phyloP scores from a whole-genome alignment of 2,888 invertebrate genomes.

The Lordiphosa andalusiaca region DNA sequence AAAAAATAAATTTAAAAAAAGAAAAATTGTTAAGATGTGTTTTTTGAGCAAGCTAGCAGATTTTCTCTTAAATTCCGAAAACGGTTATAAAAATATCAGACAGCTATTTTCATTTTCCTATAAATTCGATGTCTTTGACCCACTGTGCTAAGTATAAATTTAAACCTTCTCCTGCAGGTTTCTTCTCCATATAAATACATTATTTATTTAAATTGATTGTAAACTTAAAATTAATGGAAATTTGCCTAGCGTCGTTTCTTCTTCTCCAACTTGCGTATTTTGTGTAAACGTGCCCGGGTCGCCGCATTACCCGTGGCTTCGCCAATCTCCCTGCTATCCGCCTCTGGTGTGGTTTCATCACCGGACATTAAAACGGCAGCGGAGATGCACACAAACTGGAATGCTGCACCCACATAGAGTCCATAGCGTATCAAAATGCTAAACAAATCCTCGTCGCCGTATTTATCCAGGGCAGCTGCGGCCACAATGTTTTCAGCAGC shows the following conservation, averaged over 20 bases:
- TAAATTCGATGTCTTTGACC: too few species aligned
- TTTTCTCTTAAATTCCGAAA: too few species aligned
- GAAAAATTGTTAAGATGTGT: too few species aligned
- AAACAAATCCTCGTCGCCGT: slow-evolving; percentile 84
- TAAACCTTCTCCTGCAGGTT: too few species aligned
- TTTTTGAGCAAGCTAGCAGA: too few species aligned
- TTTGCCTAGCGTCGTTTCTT: slow-evolving; percentile 75
- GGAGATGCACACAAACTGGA: slow-evolving; percentile 90
- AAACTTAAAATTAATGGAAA: slow-evolving; percentile 12
- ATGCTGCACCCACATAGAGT: slow-evolving; percentile 91
- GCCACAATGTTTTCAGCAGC: slow-evolving; percentile 41
- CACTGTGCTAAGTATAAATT: too few species aligned
- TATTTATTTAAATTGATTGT: slow-evolving; percentile 2
- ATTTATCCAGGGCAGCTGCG: slow-evolving; percentile 69
- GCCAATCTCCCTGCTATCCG: slow-evolving; percentile 31
- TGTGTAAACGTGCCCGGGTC: slow-evolving; percentile 76
- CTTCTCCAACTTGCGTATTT: slow-evolving; percentile 77
- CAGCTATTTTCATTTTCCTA: too few species aligned
- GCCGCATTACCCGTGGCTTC: slow-evolving; percentile 40
- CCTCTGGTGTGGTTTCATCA: slow-evolving; percentile 40
- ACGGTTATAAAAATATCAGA: too few species aligned
- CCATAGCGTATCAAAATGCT: slow-evolving; percentile 89
- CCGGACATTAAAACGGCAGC: slow-evolving; percentile 89
- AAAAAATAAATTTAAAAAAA: too few species aligned
- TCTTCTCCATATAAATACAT: slow-evolving; percentile 10